Evolutionary conservation across 2,888 invertebrate species (phyloP).

Genomic region (Holacanthella duospinosa): DNA sequence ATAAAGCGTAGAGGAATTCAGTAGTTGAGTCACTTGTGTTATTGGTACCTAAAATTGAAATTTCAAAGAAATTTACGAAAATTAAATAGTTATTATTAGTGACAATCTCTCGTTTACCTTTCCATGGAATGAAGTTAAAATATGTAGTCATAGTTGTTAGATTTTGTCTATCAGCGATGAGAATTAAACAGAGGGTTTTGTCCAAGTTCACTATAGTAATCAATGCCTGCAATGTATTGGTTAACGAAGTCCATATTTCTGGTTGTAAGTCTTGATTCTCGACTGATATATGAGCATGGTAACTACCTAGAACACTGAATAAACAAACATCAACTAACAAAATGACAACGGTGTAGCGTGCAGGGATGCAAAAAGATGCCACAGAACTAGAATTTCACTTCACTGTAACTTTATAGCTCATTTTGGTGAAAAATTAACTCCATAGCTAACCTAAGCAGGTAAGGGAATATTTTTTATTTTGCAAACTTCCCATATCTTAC

Average conservation of each 20-base stretch:
- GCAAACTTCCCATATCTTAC: no score
- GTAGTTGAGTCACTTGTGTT: conserved; percentile 11
- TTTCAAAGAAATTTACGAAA: no score
- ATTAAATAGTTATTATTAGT: no score
- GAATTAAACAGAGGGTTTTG: conserved; percentile 9
- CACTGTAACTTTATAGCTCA: no score
- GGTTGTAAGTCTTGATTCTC: background rate
- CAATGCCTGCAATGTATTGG: conserved; percentile 7
- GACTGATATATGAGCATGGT: background rate
- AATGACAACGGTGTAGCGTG: no score
- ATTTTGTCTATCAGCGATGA: conserved; percentile 16
- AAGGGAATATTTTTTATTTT: no score
- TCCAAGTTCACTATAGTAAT: conserved; percentile 5
- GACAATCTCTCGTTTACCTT: no score
- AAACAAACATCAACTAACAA: no score
- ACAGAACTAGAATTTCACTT: no score
- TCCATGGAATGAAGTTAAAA: background rate
- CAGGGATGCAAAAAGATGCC: no score
- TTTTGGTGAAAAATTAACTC: background rate
- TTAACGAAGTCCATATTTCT: background rate
- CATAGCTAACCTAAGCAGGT: background rate
- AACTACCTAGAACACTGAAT: background rate
- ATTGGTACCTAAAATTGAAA: no score
- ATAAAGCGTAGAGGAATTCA: conserved; percentile 20
- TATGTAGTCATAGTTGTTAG: conserved; percentile 12